Base-by-base conservation (phyloP, 2,113 vertebrate species). In the Dipodomys merriami region DNA sequence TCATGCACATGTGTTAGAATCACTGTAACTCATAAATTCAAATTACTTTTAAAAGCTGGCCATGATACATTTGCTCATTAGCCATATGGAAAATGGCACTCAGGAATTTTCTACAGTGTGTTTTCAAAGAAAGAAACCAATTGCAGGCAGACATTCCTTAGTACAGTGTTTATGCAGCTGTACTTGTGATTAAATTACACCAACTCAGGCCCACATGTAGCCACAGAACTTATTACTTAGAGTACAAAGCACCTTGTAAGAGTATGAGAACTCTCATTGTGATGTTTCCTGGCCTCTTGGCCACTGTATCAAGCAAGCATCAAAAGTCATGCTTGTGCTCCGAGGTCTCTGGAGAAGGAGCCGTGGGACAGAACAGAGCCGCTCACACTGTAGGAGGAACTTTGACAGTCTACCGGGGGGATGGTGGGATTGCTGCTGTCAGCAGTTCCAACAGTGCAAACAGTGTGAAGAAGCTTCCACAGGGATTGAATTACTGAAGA, bases 401-500 rank as follows among this genome's bases (percentile, higher is more conserved):
- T 98, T 98, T 99, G 99, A 99, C 99, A 99, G 99, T 98, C 99
- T 98, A 98, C 98, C 97, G 98, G 99, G 99, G 98, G 97, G 98
- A 98, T 97, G 96, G 98, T 98, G 98, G 98, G 98, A 98, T 97
- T 98, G 98, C 98, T 98, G 98, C 98, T 99, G 99, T 99, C 99
- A 99, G 99, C 99, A 99, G 98, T 99, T 99, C 99, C 99, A 98
- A 98, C 98, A 98, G 99, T 98, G 98, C 98, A 98, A 98, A 99
- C 98, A 98, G 98, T 98, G 98, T 98, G 98, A 98, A 98, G 98
- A 98, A 98, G 98, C 98, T 98, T 99, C 99, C 99, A 97, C 98
- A 97, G 99, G 99, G 99, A 99, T 98, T 99, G 99, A 98, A 99
- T 99, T 99, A 99, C 99, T 99, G 98, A 98, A 99, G 98, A 98